Conservation (phyloP, 2,888 invertebrate genomes). For the Escarpia spicata region DNA sequence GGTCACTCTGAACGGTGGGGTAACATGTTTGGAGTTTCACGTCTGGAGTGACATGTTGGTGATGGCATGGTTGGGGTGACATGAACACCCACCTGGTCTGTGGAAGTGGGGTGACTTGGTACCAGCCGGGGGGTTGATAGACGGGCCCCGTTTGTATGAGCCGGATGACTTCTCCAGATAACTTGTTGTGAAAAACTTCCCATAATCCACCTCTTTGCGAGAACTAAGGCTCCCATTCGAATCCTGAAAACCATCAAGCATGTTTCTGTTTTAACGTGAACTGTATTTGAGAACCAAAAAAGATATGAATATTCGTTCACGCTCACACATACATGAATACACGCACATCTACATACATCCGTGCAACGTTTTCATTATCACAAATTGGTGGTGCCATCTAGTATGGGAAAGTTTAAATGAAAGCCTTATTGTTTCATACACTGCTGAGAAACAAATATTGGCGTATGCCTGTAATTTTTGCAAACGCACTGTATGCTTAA, state of each 20-base stretch:
- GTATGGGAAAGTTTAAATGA: no score
- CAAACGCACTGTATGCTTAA: no score
- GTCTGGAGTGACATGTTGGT: background rate
- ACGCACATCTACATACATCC: background rate
- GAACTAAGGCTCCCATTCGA: constrained; percentile 33
- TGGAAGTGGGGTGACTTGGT: constrained; percentile 34
- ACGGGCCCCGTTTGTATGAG: constrained; percentile 39
- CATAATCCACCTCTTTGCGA: constrained; percentile 38
- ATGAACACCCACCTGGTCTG: constrained; percentile 32
- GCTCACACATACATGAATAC: background rate
- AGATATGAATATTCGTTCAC: background rate
- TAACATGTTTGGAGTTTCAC: no score
- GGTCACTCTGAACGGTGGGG: no score
- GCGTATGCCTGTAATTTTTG: no score
- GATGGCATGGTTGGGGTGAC: constrained; percentile 28
- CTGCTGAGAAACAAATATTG: no score
- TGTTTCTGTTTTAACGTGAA: background rate
- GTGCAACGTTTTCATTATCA: no score
- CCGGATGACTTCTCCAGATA: constrained; percentile 38
- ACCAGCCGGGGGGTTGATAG: constrained; percentile 34
- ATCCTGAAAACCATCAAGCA: constrained; percentile 28
- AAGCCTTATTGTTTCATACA: no score
- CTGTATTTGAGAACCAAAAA: background rate
- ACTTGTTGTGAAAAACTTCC: constrained; percentile 40
- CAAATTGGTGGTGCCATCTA: no score